Evolutionary conservation across 2,888 invertebrate genomes (phyloP).

Genomic region (Drosophila bunnanda): DNA sequence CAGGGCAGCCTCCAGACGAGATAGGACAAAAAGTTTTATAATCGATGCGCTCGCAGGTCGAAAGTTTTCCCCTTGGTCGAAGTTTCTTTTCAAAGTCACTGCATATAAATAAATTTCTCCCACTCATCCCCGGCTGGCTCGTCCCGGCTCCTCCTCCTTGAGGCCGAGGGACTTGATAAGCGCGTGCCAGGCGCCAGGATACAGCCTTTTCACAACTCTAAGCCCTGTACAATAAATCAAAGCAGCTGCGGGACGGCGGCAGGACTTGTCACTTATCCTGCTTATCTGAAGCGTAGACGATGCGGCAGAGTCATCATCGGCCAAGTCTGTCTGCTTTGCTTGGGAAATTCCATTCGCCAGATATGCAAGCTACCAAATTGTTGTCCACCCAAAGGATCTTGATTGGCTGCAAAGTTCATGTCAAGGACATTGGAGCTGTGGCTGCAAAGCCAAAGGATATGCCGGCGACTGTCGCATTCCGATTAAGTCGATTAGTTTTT

Average conservation of each 20-base stretch:
- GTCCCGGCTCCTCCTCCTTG: too few relatives aligned
- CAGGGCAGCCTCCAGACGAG: constrained; percentile 52
- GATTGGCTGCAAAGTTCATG: constrained; percentile 55
- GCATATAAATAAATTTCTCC: constrained; percentile 76
- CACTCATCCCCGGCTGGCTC: too few relatives aligned
- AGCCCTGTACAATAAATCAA: constrained; percentile 75
- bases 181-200: constrained; percentile 55
- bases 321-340: constrained; percentile 14
- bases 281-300: constrained; percentile 56
- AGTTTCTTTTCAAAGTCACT: constrained; percentile 79
- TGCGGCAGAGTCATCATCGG: constrained; percentile 58
- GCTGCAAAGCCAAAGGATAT: constrained; percentile 17
- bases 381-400: constrained; percentile 18
- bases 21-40: constrained; percentile 75
- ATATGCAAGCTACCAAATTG: constrained; percentile 10
- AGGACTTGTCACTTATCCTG: constrained; percentile 44
- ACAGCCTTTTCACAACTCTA: constrained; percentile 67
- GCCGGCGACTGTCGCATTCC: constrained; percentile 48
- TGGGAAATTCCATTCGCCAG: constrained; percentile 32
- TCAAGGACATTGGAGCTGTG: constrained; percentile 66
- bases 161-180: too few relatives aligned
- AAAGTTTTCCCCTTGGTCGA: constrained; percentile 68
- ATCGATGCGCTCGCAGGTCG: constrained; percentile 77
- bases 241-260: constrained; percentile 38
- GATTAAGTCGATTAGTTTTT: constrained; percentile 63